These are phyloP conservation scores for Sitobion miscanthi DNA, from an alignment of 1,140 invertebrate species.

Conservation along the genomic window DNA sequence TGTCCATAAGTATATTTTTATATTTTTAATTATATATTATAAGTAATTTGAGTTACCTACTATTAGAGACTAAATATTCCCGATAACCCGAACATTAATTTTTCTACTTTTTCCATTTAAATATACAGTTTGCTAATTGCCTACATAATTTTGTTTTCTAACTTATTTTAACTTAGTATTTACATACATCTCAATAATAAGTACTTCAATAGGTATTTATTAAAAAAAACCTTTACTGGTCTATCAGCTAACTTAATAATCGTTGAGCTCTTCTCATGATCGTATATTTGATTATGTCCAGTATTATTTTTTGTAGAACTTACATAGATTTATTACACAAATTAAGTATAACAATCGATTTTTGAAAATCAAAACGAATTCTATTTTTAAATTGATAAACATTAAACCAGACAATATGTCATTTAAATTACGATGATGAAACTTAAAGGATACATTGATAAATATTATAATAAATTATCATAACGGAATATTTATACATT, in stretches of 20 bases:
- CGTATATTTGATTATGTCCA: not conserved
- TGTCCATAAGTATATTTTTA: no score
- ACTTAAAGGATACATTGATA: not conserved
- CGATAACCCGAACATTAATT: no score
- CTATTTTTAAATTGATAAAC: not conserved
- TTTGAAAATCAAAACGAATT: not conserved
- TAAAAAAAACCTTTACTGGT: not conserved
- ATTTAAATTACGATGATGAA: not conserved
- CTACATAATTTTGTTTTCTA: no score
- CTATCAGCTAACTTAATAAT: not conserved
- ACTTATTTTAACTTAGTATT: no score
- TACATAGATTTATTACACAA: not conserved
- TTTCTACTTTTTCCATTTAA: no score
- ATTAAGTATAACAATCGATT: not conserved
- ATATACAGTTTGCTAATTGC: no score
- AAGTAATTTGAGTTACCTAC: no score
- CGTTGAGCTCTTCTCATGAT: not conserved
- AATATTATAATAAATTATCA: not conserved
- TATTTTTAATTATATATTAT: no score
- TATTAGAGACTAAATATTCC: no score
- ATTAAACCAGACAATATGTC: slow-evolving; percentile 11
- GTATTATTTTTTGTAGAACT: not conserved
- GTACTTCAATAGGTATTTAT: not conserved
- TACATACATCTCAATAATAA: no score
- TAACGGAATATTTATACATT: not conserved